Base-by-base conservation (phyloP, 2,888 invertebrate species). In the Autographa gamma region DNA sequence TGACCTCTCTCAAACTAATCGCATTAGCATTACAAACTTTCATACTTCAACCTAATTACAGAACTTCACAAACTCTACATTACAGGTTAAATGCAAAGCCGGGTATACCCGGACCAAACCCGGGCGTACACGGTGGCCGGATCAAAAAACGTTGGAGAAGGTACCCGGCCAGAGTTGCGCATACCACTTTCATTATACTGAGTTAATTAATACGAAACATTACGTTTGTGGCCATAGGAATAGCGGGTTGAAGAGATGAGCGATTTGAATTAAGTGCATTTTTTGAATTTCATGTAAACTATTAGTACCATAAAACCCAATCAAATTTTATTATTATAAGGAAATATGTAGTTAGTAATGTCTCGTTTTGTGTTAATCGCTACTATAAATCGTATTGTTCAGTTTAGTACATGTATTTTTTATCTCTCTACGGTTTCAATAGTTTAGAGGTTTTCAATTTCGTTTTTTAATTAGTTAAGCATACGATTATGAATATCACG, bases 171-270 rank as follows among this genome's bases (percentile, higher is more conserved):
- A 87, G 89, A 85, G 86, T 88, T 90, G 89, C 85, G 89, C 90
- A 89, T 90, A 90, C 90, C 89, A 89, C 91, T 91, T 93, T 92
- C 93, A 95, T 95, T 95, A 95, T 93, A 90, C 93, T 63, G 88
- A 93, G 83, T 83, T 83, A 93, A 93, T 93, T 93, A 93, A 93
- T 93, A 93, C 92, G 92, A 93, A 93, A 92, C 93, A 92, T 93
- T 83, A 83, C 76, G 76, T 74, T 68, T 80, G 71, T 68, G 88
- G 92, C 91, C 80, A 79, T 60, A 52, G 77, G 86, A 82, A 19
- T 0, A 59, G 85, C 84, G 84, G 52, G 13, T 0, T 14, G 0
- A n/a, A n/a, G 58, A 18, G 7, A 31, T 16, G 8, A 52, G 32
- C n/a, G 52, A 25, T n/a, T 19, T 32, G 13, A 16, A 0, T 18